A percentile compares a stretch with the other conserved stretches of the same genome.
Conservation (phyloP, 2,888 invertebrate species). For the Antheraea assamensis region DNA sequence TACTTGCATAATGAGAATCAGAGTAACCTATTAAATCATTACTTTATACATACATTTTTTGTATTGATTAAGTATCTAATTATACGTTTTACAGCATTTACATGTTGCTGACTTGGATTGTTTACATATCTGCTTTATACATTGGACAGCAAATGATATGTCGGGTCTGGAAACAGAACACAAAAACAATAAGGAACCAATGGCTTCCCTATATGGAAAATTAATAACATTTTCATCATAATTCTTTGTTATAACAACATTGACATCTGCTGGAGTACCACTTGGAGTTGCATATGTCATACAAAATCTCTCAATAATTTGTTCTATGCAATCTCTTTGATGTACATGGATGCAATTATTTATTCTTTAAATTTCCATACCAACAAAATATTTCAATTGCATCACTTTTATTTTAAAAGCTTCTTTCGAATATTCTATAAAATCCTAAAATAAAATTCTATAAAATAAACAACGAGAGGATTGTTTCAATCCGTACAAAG, state of each 20-base stretch:
- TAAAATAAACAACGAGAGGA: slow-evolving; percentile 36
- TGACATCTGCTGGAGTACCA: slow-evolving; percentile 27
- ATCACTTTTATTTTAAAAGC: slow-evolving; percentile 35
- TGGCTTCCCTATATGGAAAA: slow-evolving; percentile 24
- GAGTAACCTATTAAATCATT: slow-evolving; percentile 33
- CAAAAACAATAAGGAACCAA: slow-evolving; percentile 33
- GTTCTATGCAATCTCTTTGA: slow-evolving; percentile 31
- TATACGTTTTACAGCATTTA: slow-evolving; percentile 33
- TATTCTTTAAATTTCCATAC: slow-evolving; percentile 30
- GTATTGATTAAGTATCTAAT: slow-evolving; percentile 35
- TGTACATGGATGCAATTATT: slow-evolving; percentile 29
- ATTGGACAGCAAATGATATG: slow-evolving; percentile 28
- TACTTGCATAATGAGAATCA: slow-evolving; percentile 37
- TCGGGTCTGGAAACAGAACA: slow-evolving; percentile 32
- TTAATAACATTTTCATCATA: slow-evolving; percentile 15
- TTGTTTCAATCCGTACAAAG: slow-evolving; percentile 39
- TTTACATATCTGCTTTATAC: slow-evolving; percentile 28
- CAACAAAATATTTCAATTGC: slow-evolving; percentile 34
- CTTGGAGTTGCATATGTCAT: slow-evolving; percentile 30
- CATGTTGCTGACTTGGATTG: slow-evolving; percentile 24
- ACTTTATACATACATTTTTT: slow-evolving; percentile 35
- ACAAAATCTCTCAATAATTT: slow-evolving; percentile 35
- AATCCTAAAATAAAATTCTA: slow-evolving; percentile 39
- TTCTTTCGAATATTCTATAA: slow-evolving; percentile 30
- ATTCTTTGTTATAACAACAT: slow-evolving; percentile 27